Conservation (phyloP, 2,113 vertebrate species). For the Chroicocephalus ridibundus region DNA sequence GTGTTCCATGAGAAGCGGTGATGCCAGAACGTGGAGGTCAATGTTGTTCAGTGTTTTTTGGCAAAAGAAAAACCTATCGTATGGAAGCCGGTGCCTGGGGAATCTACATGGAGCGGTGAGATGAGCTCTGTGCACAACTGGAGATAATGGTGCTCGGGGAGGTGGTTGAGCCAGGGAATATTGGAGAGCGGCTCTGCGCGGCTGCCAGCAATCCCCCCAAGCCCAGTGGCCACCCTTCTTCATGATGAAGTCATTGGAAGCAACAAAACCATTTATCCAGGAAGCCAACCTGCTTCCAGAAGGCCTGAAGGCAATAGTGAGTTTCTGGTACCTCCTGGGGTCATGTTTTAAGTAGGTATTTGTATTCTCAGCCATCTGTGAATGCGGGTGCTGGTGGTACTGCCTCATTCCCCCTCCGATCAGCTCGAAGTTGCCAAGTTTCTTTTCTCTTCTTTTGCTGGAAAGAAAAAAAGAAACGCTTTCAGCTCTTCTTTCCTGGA, state of each 20-base stretch:
- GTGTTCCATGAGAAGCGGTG: conserved; percentile 33
- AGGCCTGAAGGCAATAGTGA: background rate
- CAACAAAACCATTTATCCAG: background rate
- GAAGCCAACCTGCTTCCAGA: background rate
- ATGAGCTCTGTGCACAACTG: conserved; percentile 14
- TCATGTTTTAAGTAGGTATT: background rate
- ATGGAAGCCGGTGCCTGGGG: conserved; percentile 56
- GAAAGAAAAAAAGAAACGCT: background rate
- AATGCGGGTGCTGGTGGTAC: background rate
- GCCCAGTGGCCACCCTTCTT: conserved; percentile 16
- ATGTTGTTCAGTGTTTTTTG: conserved; percentile 37
- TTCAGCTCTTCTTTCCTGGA: background rate
- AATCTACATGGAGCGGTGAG: background rate
- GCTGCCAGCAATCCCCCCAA: conserved; percentile 11
- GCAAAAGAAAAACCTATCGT: background rate
- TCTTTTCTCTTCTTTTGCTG: background rate
- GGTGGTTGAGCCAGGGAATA: conserved; percentile 32
- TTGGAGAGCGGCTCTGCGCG: background rate
- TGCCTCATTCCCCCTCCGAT: background rate
- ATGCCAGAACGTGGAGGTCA: conserved; percentile 60
- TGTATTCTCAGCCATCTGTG: background rate
- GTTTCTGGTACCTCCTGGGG: background rate
- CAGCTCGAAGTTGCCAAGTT: background rate
- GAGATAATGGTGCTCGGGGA: conserved; percentile 27
- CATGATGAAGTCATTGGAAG: background rate